Evolutionary conservation across 2,797 vertebrate species (phyloP).

Genomic region (Clarias laeviceps): DNA sequence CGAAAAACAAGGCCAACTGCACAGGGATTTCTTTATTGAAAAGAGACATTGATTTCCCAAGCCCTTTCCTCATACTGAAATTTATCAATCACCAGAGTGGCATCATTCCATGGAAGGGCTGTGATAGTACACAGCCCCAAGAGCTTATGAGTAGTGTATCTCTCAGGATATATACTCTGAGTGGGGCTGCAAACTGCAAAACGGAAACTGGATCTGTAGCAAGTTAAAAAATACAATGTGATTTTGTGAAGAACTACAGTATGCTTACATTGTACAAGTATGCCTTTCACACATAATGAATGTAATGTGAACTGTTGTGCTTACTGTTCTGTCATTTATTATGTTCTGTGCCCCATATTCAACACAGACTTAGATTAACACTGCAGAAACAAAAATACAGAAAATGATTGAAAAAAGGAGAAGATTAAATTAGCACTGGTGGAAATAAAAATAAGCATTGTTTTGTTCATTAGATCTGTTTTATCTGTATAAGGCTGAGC

Average conservation of each 20-base stretch:
- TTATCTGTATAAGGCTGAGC: background rate
- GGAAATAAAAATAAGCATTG: conserved; percentile 64
- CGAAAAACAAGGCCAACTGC: conserved; percentile 26
- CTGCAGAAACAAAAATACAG: conserved; percentile 62
- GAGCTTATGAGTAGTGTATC: background rate
- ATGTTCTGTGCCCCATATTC: background rate
- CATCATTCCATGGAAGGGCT: background rate
- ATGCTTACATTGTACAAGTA: background rate
- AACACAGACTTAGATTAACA: conserved; percentile 60
- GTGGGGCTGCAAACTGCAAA: conserved; percentile 51
- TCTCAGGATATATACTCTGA: conserved; percentile 67
- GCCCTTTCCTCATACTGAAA: background rate
- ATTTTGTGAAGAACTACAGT: background rate
- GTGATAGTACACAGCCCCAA: background rate
- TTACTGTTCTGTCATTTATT: conserved; percentile 31
- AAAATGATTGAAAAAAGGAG: conserved; percentile 70
- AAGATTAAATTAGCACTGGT: conserved; percentile 64
- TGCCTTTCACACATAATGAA: background rate
- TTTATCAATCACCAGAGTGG: background rate
- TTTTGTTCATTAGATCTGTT: background rate
- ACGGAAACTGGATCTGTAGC: conserved; percentile 62
- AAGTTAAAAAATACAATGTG: background rate
- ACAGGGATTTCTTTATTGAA: conserved; percentile 49
- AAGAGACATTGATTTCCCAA: conserved; percentile 56
- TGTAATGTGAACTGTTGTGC: background rate